Evolutionary conservation across 2,797 vertebrate genomes (phyloP).

Genomic region (Nasua narica): DNA sequence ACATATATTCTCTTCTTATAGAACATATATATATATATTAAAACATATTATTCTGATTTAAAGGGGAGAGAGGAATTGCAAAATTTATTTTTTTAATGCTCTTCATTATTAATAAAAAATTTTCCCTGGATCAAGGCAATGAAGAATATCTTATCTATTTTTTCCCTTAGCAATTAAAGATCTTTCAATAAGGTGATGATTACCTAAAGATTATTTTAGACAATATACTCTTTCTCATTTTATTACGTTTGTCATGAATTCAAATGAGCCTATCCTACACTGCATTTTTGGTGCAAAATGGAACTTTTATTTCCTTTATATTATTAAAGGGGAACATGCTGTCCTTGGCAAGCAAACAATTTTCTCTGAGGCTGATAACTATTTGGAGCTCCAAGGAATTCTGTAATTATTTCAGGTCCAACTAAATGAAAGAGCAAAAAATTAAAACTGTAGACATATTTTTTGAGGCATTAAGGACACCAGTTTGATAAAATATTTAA

Average conservation of each 20-base stretch:
- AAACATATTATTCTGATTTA: not conserved
- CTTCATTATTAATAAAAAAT: conserved; percentile 24
- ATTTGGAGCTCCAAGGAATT: not conserved
- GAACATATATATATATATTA: too few species aligned
- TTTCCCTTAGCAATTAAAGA: conserved; percentile 7
- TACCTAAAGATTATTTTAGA: not conserved
- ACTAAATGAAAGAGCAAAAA: conserved; percentile 44
- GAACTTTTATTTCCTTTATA: conserved; percentile 24
- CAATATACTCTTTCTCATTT: not conserved
- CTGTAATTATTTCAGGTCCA: not conserved
- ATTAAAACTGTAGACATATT: not conserved
- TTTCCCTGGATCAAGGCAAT: not conserved
- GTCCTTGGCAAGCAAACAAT: conserved; percentile 8
- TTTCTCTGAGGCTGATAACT: not conserved
- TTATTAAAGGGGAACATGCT: conserved; percentile 22
- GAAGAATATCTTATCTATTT: not conserved
- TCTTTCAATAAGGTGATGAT: not conserved
- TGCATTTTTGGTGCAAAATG: conserved; percentile 22
- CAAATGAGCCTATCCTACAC: not conserved
- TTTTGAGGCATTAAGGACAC: not conserved
- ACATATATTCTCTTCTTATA: not conserved
- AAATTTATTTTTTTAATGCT: not conserved
- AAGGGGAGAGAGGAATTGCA: not conserved
- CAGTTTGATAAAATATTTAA: not conserved
- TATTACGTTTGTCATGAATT: not conserved